Evolutionary conservation across 2,113 vertebrate genomes (phyloP).

Genomic region (Coreoperca whiteheadi): DNA sequence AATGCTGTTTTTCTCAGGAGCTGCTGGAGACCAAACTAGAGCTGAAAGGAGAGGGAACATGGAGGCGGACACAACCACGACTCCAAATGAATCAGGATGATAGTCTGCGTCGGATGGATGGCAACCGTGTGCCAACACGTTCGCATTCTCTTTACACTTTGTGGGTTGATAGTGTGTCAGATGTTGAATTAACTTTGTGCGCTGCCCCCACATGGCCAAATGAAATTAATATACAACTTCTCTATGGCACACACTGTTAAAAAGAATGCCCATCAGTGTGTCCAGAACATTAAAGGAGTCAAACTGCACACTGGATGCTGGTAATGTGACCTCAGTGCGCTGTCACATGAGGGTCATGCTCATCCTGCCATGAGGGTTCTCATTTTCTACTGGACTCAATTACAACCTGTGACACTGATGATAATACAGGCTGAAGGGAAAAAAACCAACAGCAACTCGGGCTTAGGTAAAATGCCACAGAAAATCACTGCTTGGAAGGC

Average conservation of each 20-base stretch:
- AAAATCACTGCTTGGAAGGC: neutral
- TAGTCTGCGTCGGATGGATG: no score
- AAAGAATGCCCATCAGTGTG: neutral
- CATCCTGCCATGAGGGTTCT: neutral
- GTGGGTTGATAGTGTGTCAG: no score
- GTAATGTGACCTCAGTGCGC: neutral
- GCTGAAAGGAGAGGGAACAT: neutral
- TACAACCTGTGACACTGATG: constrained; percentile 26
- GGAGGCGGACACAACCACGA: no score
- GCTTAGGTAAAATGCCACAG: neutral
- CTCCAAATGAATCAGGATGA: no score
- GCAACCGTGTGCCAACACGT: no score
- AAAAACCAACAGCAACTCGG: no score
- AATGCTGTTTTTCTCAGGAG: neutral
- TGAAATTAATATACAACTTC: neutral
- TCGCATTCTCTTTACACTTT: no score
- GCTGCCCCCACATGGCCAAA: neutral
- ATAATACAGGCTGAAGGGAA: neutral
- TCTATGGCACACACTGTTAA: no score
- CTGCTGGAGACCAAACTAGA: neutral
- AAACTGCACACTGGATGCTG: neutral
- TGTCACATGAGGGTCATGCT: constrained; percentile 55
- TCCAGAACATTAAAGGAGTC: neutral
- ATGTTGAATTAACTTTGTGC: neutral
- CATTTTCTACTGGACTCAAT: constrained; percentile 27